Conservation (phyloP, 2,113 vertebrate genomes). For the Mustela lutreola region DNA sequence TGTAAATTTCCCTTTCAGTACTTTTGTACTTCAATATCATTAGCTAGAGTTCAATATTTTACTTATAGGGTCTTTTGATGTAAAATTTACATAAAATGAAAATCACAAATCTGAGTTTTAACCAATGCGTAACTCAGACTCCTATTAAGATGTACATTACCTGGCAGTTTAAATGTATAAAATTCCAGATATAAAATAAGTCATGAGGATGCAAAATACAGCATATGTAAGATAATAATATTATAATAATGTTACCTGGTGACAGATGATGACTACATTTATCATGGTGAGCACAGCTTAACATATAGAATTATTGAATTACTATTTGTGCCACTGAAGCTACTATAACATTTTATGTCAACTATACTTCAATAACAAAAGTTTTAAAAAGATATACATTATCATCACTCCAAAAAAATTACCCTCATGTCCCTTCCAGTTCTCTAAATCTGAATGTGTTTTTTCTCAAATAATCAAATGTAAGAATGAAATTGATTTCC, state of each 20-base stretch:
- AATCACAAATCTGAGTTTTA: constrained; percentile 41
- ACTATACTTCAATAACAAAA: not conserved
- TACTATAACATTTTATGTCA: not conserved
- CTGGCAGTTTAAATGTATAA: not conserved
- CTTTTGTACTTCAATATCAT: not conserved
- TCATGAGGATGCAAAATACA: not conserved
- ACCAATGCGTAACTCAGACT: not conserved
- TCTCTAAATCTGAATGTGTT: constrained; percentile 47
- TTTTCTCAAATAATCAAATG: constrained; percentile 40
- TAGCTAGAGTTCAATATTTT: constrained; percentile 13
- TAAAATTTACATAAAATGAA: constrained; percentile 51
- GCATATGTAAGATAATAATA: not conserved
- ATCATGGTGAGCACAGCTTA: not conserved
- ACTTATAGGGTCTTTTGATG: not conserved
- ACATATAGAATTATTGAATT: not conserved
- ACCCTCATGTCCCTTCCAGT: not conserved
- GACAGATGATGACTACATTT: not conserved
- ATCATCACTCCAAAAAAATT: not conserved
- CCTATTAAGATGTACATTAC: not conserved
- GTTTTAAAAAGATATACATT: not conserved
- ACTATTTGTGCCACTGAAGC: not conserved
- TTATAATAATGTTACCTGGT: not conserved
- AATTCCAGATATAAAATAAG: not conserved
- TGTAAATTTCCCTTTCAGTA: not conserved
- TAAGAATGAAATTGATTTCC: constrained; percentile 2